phyloP scores from a whole-genome alignment of 2,888 invertebrate genomes.

The Apoda limacodes region DNA sequence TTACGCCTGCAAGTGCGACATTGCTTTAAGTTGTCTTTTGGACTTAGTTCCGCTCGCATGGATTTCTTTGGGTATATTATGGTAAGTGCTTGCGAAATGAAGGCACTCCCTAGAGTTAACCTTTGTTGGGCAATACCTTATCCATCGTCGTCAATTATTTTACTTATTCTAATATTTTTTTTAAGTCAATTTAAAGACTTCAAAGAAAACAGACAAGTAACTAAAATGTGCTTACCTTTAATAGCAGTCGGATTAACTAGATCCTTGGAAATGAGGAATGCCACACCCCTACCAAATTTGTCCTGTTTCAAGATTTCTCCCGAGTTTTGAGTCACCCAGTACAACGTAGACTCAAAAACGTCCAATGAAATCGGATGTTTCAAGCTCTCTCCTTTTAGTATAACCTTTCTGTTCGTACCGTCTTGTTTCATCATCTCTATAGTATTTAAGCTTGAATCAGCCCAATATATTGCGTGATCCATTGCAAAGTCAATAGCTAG shows the following conservation, averaged over 20 bases:
- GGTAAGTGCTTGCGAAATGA: no score
- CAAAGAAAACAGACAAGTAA: neutral
- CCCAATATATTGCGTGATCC: conserved; percentile 94
- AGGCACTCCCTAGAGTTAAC: no score
- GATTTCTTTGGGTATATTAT: no score
- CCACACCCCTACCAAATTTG: conserved; percentile 96
- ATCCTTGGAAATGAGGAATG: conserved; percentile 83
- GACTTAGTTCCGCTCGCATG: no score
- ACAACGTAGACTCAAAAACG: conserved; percentile 92
- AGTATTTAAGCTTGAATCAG: conserved; percentile 90
- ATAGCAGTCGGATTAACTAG: conserved; percentile 89
- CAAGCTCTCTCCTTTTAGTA: conserved; percentile 78
- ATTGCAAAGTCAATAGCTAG: conserved; percentile 91
- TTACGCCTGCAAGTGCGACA: no score
- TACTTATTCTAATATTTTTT: no score
- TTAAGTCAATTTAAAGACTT: no score
- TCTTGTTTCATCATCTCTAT: conserved; percentile 89
- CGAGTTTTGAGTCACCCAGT: conserved; percentile 91
- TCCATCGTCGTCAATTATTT: no score
- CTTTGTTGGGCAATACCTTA: no score
- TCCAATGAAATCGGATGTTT: conserved; percentile 89
- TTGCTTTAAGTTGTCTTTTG: no score
- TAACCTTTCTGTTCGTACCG: conserved; percentile 79
- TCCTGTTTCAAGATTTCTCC: conserved; percentile 92
- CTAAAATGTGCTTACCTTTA: conserved; percentile 70